These are phyloP conservation scores for Oasisia sp. DNA, from an alignment of 2,888 invertebrate species.

Conservation along the genomic window DNA sequence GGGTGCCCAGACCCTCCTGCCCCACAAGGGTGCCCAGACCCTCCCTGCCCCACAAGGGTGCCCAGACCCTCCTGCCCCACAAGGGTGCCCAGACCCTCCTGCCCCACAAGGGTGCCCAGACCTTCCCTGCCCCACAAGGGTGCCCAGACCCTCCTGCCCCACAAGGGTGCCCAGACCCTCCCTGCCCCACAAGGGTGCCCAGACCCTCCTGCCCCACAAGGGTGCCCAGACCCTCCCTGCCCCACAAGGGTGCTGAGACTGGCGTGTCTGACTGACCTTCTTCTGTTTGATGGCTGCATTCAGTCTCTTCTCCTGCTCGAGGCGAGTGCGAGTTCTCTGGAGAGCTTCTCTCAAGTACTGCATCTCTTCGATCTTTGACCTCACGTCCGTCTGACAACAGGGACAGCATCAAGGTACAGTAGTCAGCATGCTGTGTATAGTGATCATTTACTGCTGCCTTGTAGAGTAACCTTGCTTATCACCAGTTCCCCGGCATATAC, in stretches of 20 bases:
- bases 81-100: neutral
- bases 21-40: neutral
- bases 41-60: no score
- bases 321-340: slow-evolving; percentile 54
- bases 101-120: neutral
- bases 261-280: slow-evolving; percentile 49
- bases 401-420: neutral
- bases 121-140: no score
- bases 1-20: neutral
- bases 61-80: neutral
- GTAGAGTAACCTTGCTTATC: no score
- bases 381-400: slow-evolving; percentile 48
- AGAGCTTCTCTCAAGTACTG: slow-evolving; percentile 62
- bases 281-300: slow-evolving; percentile 64
- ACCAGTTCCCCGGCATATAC: no score
- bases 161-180: neutral
- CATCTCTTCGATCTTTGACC: slow-evolving; percentile 59
- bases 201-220: neutral
- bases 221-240: neutral
- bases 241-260: neutral
- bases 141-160: neutral
- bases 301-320: slow-evolving; percentile 64
- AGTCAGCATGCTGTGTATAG: neutral
- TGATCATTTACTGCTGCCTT: neutral
- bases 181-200: neutral